Evolutionary conservation across 2,113 vertebrate species (phyloP), one percentile per base, ranked within the genome.

Genomic region (Oncorhynchus keta): DNA sequence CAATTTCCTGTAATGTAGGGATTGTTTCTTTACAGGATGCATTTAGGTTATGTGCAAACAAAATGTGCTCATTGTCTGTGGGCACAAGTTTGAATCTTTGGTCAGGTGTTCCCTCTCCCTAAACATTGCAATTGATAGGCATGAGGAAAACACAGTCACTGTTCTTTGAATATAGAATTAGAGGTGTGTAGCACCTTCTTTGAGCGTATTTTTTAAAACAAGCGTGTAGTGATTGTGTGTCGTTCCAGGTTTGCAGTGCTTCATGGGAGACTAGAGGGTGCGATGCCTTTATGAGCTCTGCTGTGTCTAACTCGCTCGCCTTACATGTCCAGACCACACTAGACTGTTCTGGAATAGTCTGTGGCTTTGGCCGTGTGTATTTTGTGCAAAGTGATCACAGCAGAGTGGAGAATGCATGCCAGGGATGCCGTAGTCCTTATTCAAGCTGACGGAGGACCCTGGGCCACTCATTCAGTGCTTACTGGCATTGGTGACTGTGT

Each of bases 1-100:
- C 83, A 84, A 89, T 92, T 92, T 89, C 88, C 87, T 86, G 85
- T 87, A 90, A 91, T 92, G 82, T 86, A 75, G 75, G 85, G 85
- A 84, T 88, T 81, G 84, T 87, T 84, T 88, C 82, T 85, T 87
- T 83, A 79, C 76, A 86, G 85, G 79, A 88, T 86, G 79, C 83
- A 87, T 90, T 90, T 88, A 86, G 84, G 83, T 73, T 79, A 76
- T 69, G 78, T 79, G 73, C 13, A 74, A 86, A 79, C 81, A 81
- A 73, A 83, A 77, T 70, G 78, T 45, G 9, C 39, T 88, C 74
- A 79, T 68, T 84, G 62, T 74, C 76, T 68, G 69, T 70, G 65
- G 65, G 72, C 64, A 73, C 72, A 11, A 18, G 74, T 75, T 65
- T 74, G 69, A 72, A 28, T 30, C 24, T 51, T 76, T 85, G 76